phyloP scores from a whole-genome alignment of 2,888 invertebrate species.

The Stenodema calcarata region DNA sequence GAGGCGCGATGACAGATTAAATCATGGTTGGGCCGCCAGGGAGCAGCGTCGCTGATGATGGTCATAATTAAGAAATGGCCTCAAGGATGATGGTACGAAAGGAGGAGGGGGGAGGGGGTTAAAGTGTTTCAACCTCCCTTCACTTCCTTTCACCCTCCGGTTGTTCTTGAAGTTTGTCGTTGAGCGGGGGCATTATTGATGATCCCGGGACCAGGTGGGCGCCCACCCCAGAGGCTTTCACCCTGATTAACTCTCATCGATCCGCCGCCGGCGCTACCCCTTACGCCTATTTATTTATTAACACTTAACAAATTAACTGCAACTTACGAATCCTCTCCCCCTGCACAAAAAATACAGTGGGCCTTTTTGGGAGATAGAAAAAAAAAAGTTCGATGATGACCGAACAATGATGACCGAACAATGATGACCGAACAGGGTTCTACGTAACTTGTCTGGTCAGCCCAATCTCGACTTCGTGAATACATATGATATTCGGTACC shows the following conservation, averaged over 20 bases:
- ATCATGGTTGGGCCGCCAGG: background rate
- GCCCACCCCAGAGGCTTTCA: conserved; percentile 40
- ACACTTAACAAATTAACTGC: conserved; percentile 42
- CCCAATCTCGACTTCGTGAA: too few relatives aligned
- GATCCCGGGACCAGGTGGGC: conserved; percentile 47
- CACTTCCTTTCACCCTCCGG: background rate
- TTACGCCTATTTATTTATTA: conserved; percentile 42
- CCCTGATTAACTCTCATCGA: conserved; percentile 48
- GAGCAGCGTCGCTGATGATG: background rate
- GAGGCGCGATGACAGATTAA: background rate
- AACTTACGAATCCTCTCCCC: background rate
- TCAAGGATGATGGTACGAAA: background rate
- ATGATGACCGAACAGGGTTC: too few relatives aligned
- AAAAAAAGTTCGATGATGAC: too few relatives aligned
- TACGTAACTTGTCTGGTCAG: too few relatives aligned
- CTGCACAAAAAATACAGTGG: background rate
- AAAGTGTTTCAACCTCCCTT: background rate
- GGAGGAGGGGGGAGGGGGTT: background rate
- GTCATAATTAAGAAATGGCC: conserved; percentile 11
- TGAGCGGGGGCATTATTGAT: conserved; percentile 40
- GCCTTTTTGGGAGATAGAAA: too few relatives aligned
- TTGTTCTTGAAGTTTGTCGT: conserved; percentile 33
- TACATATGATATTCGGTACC: too few relatives aligned
- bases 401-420: too few relatives aligned
- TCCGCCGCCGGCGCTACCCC: conserved; percentile 21